Evolutionary conservation across 2,797 vertebrate genomes (phyloP), one percentile per base, ranked within the genome.

Genomic region (Dendrocincla tyrannina): DNA sequence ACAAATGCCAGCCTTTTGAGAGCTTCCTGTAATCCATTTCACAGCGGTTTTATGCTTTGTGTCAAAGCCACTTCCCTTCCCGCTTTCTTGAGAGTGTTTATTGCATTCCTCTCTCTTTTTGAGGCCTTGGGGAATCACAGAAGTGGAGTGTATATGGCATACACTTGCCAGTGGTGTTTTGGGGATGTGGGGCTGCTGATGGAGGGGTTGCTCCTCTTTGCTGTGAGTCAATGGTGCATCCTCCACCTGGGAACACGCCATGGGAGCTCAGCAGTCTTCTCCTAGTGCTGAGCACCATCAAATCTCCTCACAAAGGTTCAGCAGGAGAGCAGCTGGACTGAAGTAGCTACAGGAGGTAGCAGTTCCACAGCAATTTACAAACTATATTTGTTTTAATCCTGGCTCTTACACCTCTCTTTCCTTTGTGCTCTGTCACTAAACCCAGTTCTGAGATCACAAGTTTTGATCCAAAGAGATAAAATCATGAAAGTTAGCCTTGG

Each of bases 171-270:
- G 24, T 0, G 2, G 17, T 12, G 4, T 62, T 76, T 64, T 0
- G 5, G 37, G 56, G 30, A 18, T 50, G 55, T 27, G 60, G 6
- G 8, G 63, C 19, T 73, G 59, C 63, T 72, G 42, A 1, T 17
- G 44, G 44, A 50, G 52, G 19, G 11, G 11, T 33, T 81, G 15
- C 16, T 79, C 5, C 25, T 83, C 25, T 24, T 75, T 9, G 19
- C 33, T 59, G 1, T 12, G 10, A 1, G 23, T 41, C 33, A 32
- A 22, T 1, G 2, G 24, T 13, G 22, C 28, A 50, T 28, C 25
- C 13, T 47, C n/a, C 13, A 2, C 6, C 27, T 19, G 27, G 58
- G 35, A 79, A 23, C 1, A 0, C 12, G 2, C 4, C 3, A 1
- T 9, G 22, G 46, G 55, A 76, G 15, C 23, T 32, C 0, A 2